Conservation (phyloP, 2,888 invertebrate species). For the Hirtodrosophila alboralis region DNA sequence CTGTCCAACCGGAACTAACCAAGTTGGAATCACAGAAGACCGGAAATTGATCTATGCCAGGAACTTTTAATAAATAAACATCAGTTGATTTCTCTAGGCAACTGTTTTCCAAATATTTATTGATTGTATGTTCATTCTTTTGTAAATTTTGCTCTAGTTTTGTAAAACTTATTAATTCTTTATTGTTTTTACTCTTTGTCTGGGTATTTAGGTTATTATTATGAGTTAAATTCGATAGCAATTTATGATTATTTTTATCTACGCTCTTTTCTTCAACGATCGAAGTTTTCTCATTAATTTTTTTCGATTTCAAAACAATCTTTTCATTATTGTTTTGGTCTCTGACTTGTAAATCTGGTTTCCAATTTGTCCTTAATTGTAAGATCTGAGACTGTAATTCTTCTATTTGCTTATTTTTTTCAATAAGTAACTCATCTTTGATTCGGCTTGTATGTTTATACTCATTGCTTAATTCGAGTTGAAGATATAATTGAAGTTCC, state of each 20-base stretch:
- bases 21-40: conserved; percentile 82
- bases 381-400: not conserved
- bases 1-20: conserved; percentile 87
- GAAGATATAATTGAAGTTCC: conserved; percentile 4
- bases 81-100: conserved; percentile 5
- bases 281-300: too few species aligned
- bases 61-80: not conserved
- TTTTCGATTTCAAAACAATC: too few species aligned
- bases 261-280: too few species aligned
- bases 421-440: not conserved
- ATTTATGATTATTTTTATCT: too few species aligned
- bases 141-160: not conserved
- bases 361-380: not conserved
- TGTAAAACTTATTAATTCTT: not conserved
- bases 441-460: conserved; percentile 4
- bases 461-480: conserved; percentile 1
- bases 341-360: not conserved
- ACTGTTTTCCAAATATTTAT: not conserved
- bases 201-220: too few species aligned
- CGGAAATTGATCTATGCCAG: conserved; percentile 84
- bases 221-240: too few species aligned
- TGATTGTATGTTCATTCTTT: not conserved
- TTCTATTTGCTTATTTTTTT: conserved; percentile 1
- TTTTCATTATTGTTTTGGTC: too few species aligned
- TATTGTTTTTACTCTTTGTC: too few species aligned